A percentile compares a stretch with the other conserved stretches of the same genome.
phyloP scores from a whole-genome alignment of 2,888 invertebrate genomes.

The Andricus curvator region DNA sequence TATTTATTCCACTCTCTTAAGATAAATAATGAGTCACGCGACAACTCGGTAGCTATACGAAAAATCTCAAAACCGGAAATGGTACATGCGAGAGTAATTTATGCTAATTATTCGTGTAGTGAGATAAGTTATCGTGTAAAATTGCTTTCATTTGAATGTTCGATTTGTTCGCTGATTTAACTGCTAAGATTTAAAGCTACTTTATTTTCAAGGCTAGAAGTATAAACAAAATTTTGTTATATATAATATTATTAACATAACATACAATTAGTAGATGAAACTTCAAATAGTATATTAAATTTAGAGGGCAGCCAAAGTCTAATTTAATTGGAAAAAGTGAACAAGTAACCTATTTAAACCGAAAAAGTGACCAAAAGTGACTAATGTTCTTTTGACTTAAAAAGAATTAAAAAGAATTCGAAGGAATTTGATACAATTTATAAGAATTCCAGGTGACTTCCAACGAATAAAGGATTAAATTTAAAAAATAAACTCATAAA shows the following conservation, averaged over 20 bases:
- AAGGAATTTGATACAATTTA: no score
- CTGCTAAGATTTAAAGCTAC: not conserved
- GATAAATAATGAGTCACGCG: conserved; percentile 34
- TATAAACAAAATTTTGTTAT: not conserved
- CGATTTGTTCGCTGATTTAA: conserved; percentile 32
- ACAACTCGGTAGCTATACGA: conserved; percentile 16
- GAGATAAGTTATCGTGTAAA: conserved; percentile 39
- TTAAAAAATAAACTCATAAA: no score
- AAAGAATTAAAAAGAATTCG: no score
- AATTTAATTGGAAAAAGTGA: no score
- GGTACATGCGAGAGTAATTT: conserved; percentile 30
- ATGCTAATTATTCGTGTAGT: conserved; percentile 40
- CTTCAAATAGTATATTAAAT: not conserved
- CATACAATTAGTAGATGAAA: not conserved
- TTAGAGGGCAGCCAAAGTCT: no score
- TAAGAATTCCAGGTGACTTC: no score
- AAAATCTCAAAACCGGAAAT: conserved; percentile 30
- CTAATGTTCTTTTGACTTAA: no score
- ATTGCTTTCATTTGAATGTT: conserved; percentile 28
- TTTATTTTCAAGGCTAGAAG: not conserved
- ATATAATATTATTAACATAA: not conserved
- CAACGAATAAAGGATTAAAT: no score
- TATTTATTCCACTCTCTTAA: conserved; percentile 19
- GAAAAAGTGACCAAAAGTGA: no score
- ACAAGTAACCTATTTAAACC: no score